Evolutionary conservation across 2,888 invertebrate species (phyloP), one percentile per base, ranked within the genome.

Genomic region (Cataglyphis albicans): DNA sequence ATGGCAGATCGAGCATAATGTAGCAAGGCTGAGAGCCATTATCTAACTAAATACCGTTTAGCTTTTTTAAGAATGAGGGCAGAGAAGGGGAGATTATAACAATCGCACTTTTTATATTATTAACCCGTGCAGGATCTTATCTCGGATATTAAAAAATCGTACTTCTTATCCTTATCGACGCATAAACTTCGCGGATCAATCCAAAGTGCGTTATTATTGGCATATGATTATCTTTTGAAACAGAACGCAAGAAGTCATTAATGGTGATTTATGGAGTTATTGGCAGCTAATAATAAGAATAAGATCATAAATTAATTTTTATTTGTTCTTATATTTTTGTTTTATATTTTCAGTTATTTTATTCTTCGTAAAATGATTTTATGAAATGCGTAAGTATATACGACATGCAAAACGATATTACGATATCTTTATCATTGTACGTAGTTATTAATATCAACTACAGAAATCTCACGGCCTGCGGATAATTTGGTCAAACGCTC

Each of bases 201-300:
- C 83, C 87, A 35, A 63, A 85, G 83, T 74, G 80, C 73, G 64
- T 70, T 68, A 32, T 70, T 35, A 44, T 63, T 32, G 64, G 9
- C 52, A 25, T 65, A 63, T 55, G 85, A 82, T 81, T 72, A 81
- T 59, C 52, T 81, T 15, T n/a, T 12, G 44, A 59, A 12, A 52
- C 25, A 59, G 61, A 78, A 73, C n/a, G 59, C 59, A 38, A 25
- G 12, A n/a, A 21, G 6, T 48, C 15, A 21, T 21, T 48, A 48
- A 35, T 74, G 44, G 7, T 35, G 32, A 74, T 63, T 74, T 63
- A 15, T 32, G 18, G 35, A 15, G 32, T 32, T 35, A 63, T 25
- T 25, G 15, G n/a, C 72, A 63, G 75, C 63, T 81, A 84, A 84
- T 82, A 64, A 84, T 76, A 81, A 74, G 63, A 41, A 82, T 76